Evolutionary conservation across 1,140 invertebrate species (phyloP).

Genomic region (Papilio glaucus): DNA sequence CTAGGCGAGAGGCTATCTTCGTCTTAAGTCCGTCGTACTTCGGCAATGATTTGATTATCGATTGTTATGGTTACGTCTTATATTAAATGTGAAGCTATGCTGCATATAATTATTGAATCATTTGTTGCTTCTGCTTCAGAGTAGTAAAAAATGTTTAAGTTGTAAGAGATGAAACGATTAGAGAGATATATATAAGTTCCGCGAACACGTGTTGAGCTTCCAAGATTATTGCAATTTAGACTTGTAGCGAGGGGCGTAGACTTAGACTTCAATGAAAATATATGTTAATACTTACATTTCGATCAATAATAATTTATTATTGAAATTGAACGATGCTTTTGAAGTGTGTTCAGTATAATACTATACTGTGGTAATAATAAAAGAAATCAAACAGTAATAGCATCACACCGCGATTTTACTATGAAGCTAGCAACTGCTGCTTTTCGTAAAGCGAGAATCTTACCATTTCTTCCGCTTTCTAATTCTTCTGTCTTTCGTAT

Average conservation of each 20-base stretch:
- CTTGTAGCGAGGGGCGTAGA: background rate
- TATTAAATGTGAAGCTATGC: background rate
- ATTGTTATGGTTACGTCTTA: slow-evolving; percentile 41
- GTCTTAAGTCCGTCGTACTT: slow-evolving; percentile 56
- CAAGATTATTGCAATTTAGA: too few species aligned
- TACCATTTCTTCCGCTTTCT: too few species aligned
- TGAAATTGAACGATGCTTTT: background rate
- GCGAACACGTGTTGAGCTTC: too few species aligned
- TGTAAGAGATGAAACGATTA: background rate
- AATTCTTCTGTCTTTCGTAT: too few species aligned
- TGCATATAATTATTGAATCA: background rate
- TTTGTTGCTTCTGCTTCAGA: background rate
- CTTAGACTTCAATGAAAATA: too few species aligned
- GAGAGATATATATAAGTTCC: background rate
- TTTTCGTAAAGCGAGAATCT: too few species aligned
- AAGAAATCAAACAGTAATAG: too few species aligned
- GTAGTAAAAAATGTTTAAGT: background rate
- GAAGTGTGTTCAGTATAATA: too few species aligned
- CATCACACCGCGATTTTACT: too few species aligned
- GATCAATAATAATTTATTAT: background rate
- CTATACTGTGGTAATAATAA: too few species aligned
- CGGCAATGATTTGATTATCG: slow-evolving; percentile 61
- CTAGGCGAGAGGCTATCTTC: slow-evolving; percentile 51
- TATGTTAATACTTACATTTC: too few species aligned
- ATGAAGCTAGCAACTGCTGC: too few species aligned